Evolutionary conservation across 2,113 vertebrate genomes (phyloP), one percentile per base, ranked within the genome.

Genomic region (Ptyas mucosa): DNA sequence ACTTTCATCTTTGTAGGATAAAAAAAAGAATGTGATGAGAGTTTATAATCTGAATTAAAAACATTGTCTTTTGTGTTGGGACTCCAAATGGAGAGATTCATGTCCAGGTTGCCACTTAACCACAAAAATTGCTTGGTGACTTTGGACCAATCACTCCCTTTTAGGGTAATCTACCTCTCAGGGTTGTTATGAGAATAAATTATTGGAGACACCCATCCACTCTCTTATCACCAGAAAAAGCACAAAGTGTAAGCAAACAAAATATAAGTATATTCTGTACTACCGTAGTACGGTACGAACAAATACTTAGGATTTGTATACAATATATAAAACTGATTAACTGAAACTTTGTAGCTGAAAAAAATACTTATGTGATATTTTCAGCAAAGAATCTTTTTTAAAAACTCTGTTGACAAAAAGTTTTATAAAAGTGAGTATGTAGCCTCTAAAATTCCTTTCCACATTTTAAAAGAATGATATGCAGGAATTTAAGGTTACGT

Each of bases 341-440:
- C 91, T 92, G 89, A 7, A 81, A 51, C 1, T 91, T 88, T 85
- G 91, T 91, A 81, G 86, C 91, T 81, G 57, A 91, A 92, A 94
- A 46, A 95, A 94, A 5, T 93, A 94, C 95, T 88, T 18, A 86
- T 3, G 29, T 51, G 24, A 7, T 53, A 61, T 86, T 93, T 93
- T 86, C 88, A 86, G 54, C 53, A 90, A 90, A 90, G 26, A 39
- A 81, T 39, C 8, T 75, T 75, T 58, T 69, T 55, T 26, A 46
- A 57, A 10, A 85, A 46, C 39, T 88, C 39, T 88, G 53, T 26
- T 85, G 49, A 88, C 34, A 88, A 18, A 69, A 58, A 89, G 21
- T 15, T 88, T 53, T 92, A 53, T 26, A 86, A 58, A 39, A 75
- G 34, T 64, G 12, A 90, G 14, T 91, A 20, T 39, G 18, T 75